Percentiles rank a stretch among this genome's conserved stretches.
These are phyloP conservation scores for Bucorvus abyssinicus DNA, from an alignment of 2,797 vertebrate species.

Conservation along the genomic window DNA sequence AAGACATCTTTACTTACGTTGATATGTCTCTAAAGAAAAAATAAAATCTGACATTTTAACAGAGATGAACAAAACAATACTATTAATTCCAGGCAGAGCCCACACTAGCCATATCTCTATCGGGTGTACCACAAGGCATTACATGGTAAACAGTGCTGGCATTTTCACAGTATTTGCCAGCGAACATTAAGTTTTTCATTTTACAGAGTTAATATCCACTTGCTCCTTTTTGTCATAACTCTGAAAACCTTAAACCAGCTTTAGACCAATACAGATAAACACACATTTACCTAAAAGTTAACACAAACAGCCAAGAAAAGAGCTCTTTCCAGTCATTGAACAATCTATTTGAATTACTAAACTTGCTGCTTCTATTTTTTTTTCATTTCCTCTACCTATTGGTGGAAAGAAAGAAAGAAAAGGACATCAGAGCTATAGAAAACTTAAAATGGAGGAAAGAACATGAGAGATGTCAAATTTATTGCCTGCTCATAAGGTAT, in stretches of 20 bases:
- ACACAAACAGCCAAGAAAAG: background rate
- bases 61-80: slow-evolving; percentile 1
- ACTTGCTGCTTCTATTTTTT: background rate
- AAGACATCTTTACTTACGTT: background rate
- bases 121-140: background rate
- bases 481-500: background rate
- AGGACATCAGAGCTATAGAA: background rate
- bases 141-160: slow-evolving; percentile 38
- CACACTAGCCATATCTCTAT: background rate
- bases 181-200: slow-evolving; percentile 5
- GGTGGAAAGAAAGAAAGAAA: background rate
- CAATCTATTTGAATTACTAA: background rate
- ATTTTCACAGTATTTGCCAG: slow-evolving; percentile 57
- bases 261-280: background rate
- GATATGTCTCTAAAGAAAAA: background rate
- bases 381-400: background rate
- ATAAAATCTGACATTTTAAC: slow-evolving; percentile 38
- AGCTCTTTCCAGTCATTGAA: background rate
- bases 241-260: background rate
- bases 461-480: background rate
- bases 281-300: background rate
- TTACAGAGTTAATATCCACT: slow-evolving; percentile 22
- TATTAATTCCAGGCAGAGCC: slow-evolving; percentile 23
- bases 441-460: background rate
- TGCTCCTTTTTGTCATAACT: background rate